Conservation (phyloP, 1,140 invertebrate species). For the Eubasilissa regina region DNA sequence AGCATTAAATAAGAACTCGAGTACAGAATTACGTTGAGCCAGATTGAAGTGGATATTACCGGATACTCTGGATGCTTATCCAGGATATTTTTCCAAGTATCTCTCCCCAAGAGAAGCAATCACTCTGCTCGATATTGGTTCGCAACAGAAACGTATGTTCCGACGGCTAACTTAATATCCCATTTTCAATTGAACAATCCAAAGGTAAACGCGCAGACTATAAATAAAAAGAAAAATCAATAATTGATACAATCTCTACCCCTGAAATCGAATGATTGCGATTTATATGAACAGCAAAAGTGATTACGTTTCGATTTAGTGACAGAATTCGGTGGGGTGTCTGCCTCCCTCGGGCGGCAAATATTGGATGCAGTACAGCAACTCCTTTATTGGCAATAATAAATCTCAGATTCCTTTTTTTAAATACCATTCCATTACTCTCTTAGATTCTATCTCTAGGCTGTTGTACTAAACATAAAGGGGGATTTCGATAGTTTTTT, state of each 20-base stretch:
- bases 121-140: constrained; percentile 16
- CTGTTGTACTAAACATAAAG: too few species aligned
- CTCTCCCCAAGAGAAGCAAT: constrained; percentile 22
- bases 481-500: too few species aligned
- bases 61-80: background rate
- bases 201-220: constrained; percentile 27
- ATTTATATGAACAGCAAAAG: constrained; percentile 57
- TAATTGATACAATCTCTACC: constrained; percentile 51
- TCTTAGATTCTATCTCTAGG: background rate
- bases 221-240: constrained; percentile 52
- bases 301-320: constrained; percentile 59
- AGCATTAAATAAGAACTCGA: too few species aligned
- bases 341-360: background rate
- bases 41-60: too few species aligned
- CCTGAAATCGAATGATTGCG: constrained; percentile 45
- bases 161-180: constrained; percentile 47
- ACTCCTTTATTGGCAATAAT: background rate
- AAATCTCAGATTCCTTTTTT: constrained; percentile 25
- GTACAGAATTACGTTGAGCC: too few species aligned
- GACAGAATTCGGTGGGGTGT: constrained; percentile 37
- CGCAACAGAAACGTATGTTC: constrained; percentile 49
- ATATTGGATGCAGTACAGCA: background rate
- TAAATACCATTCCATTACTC: background rate
- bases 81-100: background rate
- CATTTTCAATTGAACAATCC: constrained; percentile 47